Evolutionary conservation across 2,113 vertebrate genomes (phyloP).

Genomic region (Psilopsiagon aurifrons): DNA sequence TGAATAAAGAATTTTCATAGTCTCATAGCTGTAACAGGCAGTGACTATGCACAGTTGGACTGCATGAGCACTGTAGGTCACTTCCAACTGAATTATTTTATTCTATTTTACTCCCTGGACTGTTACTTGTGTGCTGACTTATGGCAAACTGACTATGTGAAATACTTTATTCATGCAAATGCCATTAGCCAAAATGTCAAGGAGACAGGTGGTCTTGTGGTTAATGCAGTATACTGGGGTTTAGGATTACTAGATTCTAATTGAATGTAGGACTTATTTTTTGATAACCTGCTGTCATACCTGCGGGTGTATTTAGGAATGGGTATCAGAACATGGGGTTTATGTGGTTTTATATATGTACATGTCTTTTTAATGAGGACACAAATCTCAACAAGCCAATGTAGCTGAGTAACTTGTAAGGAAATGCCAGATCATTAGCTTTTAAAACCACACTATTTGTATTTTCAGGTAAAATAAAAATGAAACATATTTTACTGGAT

Average conservation of each 20-base stretch:
- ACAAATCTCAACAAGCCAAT: not conserved
- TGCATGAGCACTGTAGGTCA: not conserved
- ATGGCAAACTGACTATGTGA: not conserved
- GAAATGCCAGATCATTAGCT: not conserved
- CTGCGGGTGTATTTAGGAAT: not conserved
- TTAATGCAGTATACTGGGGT: not conserved
- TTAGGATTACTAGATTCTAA: not conserved
- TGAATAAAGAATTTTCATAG: not conserved
- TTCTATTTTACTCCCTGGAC: not conserved
- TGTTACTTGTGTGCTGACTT: not conserved
- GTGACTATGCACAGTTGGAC: not conserved
- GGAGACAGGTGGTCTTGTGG: not conserved
- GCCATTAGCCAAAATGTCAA: not conserved
- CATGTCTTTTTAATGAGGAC: not conserved
- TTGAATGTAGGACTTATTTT: not conserved
- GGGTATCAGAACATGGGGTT: not conserved
- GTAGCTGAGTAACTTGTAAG: not conserved
- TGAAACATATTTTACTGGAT: not conserved
- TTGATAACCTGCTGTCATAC: not conserved
- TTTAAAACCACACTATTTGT: not conserved
- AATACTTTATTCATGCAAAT: not conserved
- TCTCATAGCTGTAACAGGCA: not conserved
- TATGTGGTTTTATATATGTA: not conserved
- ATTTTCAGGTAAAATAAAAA: not conserved
- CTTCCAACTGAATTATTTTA: not conserved